Base-by-base conservation (phyloP, 2,113 vertebrate genomes). In the Lontra canadensis region DNA sequence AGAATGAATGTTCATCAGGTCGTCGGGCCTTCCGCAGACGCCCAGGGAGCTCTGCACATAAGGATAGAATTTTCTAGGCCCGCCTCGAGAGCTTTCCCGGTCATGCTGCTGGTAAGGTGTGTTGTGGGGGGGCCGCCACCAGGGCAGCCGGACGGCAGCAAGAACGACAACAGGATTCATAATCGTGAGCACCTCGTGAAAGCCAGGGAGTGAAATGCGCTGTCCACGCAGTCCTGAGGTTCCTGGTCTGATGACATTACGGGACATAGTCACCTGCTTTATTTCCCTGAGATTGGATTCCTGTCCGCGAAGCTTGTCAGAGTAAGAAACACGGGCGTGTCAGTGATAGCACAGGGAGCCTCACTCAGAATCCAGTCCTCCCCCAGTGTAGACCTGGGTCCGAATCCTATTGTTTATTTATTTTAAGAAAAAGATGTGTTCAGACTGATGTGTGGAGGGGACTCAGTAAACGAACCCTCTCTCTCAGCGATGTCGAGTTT, bases 61-160 rank as follows among this genome's bases (percentile, higher is more conserved):
- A 98, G 76, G 10, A 91, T 99, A 42, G 78, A 85, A 18, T 99
- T 99, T 97, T 98, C 21, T 0, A 96, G 82, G 13, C 97, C 98
- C 0, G 17, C 31, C 9, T 65, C 61, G 29, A 98, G 94, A 39
- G 44, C 97, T 0, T 99, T 99, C 98, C 99, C 99, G 10, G 65
- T 99, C 97, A 94, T 99, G 98, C 44, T 99, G 82, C 98, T 99
- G 67, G 98, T 99, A 84, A 99, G 99, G 99, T 99, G 44, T 10
- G 86, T 52, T 10, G 59, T 39, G 29, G 39, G 78, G 23, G 25
- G n/a, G 17, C 7, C 4, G 9, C 34, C 7, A 7, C 17, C 7
- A 1, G 21, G 12, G 4, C 0, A 2, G 13, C 23, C 7, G 67
- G 65, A 13, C 0, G 1, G 5, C 20, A 39, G 23, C 17, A 25